A percentile compares a stretch with the other conserved stretches of the same genome.
Evolutionary conservation across 2,797 vertebrate species (phyloP).

Genomic region (Vultur gryphus): DNA sequence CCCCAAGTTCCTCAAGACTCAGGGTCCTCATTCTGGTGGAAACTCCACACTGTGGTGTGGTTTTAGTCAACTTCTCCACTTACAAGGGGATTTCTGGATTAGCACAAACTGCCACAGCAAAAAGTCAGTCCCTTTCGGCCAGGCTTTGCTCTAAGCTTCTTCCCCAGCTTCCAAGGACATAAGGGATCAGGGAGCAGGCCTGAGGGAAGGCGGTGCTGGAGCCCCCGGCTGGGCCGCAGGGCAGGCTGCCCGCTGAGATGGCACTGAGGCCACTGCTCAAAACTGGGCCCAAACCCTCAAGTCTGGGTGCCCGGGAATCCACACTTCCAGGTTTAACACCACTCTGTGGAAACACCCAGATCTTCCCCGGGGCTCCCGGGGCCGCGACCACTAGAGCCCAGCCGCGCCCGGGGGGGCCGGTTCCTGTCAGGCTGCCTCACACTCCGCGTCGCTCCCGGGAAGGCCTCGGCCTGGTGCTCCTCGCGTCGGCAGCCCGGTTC

Average conservation of each 20-base stretch:
- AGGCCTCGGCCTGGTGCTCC: no score
- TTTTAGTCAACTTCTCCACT: neutral
- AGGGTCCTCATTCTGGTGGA: neutral
- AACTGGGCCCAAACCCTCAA: no score
- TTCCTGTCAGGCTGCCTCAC: neutral
- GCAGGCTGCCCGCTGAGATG: neutral
- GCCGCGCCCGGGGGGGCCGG: accelerated
- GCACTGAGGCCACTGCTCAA: neutral
- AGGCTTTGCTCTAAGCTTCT: neutral
- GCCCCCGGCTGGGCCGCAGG: accelerated
- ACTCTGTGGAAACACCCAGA: accelerated
- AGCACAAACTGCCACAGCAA: neutral
- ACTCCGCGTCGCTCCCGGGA: accelerated
- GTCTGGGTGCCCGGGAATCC: accelerated
- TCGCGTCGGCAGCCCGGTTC: neutral
- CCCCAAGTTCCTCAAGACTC: accelerated
- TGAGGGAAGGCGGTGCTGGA: no score
- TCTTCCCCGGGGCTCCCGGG: accelerated
- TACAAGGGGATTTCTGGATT: neutral
- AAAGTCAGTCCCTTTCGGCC: accelerated
- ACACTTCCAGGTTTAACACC: accelerated
- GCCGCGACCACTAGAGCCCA: neutral
- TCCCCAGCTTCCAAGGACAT: neutral
- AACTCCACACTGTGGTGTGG: accelerated
- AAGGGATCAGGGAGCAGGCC: accelerated